Evolutionary conservation across 2,113 vertebrate genomes (phyloP), one percentile per base, ranked within the genome.

Genomic region (Capra hircus): DNA sequence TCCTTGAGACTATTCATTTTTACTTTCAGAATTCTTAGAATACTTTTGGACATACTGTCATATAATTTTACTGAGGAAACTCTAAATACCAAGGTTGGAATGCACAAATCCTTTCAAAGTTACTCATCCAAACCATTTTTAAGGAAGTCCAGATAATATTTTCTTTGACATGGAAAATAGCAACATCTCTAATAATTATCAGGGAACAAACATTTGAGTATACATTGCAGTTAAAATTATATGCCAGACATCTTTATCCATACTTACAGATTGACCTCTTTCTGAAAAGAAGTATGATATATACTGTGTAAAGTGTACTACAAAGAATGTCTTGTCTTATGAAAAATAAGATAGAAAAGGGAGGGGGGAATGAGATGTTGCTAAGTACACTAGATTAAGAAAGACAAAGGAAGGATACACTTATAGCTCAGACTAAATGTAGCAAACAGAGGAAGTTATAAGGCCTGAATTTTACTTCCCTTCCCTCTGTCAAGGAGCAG

Each of bases 31-130:
- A 90, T 81, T 57, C 15, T 95, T 30, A 95, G 52, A 83, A 94
- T 92, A 80, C 71, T 95, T 93, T 88, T 71, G 52, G 23, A 84
- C n/a, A 92, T 17, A n/a, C 36, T 55, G 5, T 94, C 30, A 77
- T 33, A 60, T 1, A 60, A 7, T 86, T 97, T 95, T 21, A 14
- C 30, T 57, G 55, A 78, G 36, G 13, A 94, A 95, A 91, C 6
- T 89, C 52, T 74, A 50, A 93, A 92, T 95, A 64, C 15, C 77
- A 86, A 77, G 71, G 36, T 88, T 88, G 50, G 88, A 95, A 94
- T 53, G n/a, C 14, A 74, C 50, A 91, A 77, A 28, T 88, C 30
- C 53, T 91, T 55, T 96, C 40, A 30, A 40, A 67, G 6, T 92
- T 36, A 87, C 17, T 13, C 23, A 86, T 55, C 67, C 48, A 93